A percentile compares a stretch with the other conserved stretches of the same genome.
phyloP scores from a whole-genome alignment of 2,113 vertebrate species.

The Psephotus haematonotus region DNA sequence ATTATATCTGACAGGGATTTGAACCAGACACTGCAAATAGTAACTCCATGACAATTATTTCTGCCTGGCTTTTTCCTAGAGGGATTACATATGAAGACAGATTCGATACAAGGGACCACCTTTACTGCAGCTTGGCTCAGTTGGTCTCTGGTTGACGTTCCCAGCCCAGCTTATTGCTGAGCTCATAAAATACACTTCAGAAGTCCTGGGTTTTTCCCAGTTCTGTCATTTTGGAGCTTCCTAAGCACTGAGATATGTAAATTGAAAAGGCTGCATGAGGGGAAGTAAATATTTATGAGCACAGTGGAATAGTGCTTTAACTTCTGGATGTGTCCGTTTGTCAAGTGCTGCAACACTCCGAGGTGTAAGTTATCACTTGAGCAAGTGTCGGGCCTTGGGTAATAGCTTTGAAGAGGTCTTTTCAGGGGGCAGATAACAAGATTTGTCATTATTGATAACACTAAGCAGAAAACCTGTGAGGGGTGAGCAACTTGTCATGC shows the following conservation, averaged over 20 bases:
- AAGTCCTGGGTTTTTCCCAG: slow-evolving; percentile 33
- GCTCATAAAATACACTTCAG: slow-evolving; percentile 35
- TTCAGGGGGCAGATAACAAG: neutral
- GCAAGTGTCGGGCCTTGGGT: neutral
- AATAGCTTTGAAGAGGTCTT: neutral
- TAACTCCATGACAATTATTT: neutral
- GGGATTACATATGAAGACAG: slow-evolving; percentile 2
- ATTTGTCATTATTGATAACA: neutral
- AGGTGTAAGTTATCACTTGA: slow-evolving; percentile 1
- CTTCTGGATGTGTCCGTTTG: neutral
- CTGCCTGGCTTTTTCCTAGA: neutral
- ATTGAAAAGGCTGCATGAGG: slow-evolving; percentile 33
- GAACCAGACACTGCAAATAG: slow-evolving; percentile 7
- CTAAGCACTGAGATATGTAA: neutral
- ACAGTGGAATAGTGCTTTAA: neutral
- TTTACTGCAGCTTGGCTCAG: neutral
- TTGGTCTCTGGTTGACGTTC: neutral
- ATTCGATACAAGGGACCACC: slow-evolving; percentile 27
- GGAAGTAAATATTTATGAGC: slow-evolving; percentile 56
- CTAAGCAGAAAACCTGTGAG: neutral
- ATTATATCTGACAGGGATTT: slow-evolving; percentile 44
- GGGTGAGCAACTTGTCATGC: neutral
- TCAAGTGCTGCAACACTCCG: neutral
- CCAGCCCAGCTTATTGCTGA: slow-evolving; percentile 24
- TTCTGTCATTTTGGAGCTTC: slow-evolving; percentile 22